Evolutionary conservation across 2,113 vertebrate species (phyloP), one percentile per base, ranked within the genome.

Genomic region (Zingel zingel): DNA sequence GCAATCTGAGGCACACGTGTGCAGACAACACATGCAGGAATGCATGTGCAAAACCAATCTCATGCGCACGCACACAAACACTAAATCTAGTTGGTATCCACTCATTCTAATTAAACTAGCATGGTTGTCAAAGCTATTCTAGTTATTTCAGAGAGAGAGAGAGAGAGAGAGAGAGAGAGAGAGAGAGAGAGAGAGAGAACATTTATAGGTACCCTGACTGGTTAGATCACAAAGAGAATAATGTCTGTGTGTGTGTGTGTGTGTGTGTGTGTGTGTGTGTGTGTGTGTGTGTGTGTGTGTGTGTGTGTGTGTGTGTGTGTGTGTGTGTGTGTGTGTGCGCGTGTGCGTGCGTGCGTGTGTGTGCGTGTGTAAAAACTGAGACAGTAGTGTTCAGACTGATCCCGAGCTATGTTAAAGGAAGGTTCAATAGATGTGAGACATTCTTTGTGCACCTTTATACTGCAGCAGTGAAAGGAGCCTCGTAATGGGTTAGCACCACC

Each of bases 131-230:
- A 84, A 71, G 67, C 64, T 71, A 19, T 39, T 58, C 15, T 54
- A 74, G 43, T 58, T 90, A 86, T 90, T 90, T 90, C 21, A 23
- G 36, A 8, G 36, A 36, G 36, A 36, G 36, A 39, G 36, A 9
- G 30, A 30, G 30, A 30, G 30, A 30, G 30, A 30, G 30, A 30
- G 27, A 30, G 27, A 30, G 27, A 30, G 27, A 30, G 27, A 30
- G 27, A 30, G 27, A 30, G 27, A 30, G 27, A 33, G 33, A 33
- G 33, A 33, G 33, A 33, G 33, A 33, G 33, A 33, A 56, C 5
- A 71, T 83, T 84, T 86, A 47, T 59, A 83, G 83, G 85, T 77
- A 71, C 53, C 57, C 58, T 76, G 81, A 87, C 90, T 81, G 79
- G 88, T 86, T 88, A 43, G 66, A 71, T 87, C 63, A 88, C 70